Evolutionary conservation across 2,113 vertebrate genomes (phyloP).

Genomic region (Engystomops pustulosus): DNA sequence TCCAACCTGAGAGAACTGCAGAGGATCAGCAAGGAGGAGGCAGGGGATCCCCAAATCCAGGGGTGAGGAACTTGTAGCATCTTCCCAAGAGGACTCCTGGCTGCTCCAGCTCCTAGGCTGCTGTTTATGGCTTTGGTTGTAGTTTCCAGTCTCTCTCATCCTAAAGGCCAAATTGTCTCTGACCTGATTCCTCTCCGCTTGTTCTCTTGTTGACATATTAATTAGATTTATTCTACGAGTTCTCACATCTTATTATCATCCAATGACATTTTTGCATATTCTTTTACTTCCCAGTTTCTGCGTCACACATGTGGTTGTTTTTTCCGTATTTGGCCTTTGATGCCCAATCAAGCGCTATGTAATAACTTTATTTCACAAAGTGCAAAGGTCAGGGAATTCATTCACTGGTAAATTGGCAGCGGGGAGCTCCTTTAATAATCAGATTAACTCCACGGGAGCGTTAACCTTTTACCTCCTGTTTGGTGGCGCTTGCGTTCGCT

Average conservation of each 20-base stretch:
- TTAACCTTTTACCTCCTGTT: slow-evolving; percentile 34
- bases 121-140: no score
- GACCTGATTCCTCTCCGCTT: not conserved
- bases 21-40: no score
- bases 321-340: slow-evolving; percentile 15
- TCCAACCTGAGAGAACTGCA: no score
- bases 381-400: slow-evolving; percentile 31
- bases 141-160: no score
- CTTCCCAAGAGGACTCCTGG: no score
- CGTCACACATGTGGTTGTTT: slow-evolving; percentile 16
- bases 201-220: not conserved
- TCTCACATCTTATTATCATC: not conserved
- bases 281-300: not conserved
- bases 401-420: slow-evolving; percentile 18
- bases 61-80: no score
- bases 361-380: slow-evolving; percentile 36
- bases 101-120: no score
- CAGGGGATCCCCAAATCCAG: no score
- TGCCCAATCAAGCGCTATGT: not conserved
- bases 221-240: not conserved
- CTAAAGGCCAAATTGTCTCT: no score
- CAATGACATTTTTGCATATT: not conserved
- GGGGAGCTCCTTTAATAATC: slow-evolving; percentile 17
- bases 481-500: not conserved
- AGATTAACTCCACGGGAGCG: slow-evolving; percentile 17